A percentile compares a stretch with the other conserved stretches of the same genome.
phyloP scores from a whole-genome alignment of 2,113 vertebrate genomes.

The Chlorodrepanis virens region DNA sequence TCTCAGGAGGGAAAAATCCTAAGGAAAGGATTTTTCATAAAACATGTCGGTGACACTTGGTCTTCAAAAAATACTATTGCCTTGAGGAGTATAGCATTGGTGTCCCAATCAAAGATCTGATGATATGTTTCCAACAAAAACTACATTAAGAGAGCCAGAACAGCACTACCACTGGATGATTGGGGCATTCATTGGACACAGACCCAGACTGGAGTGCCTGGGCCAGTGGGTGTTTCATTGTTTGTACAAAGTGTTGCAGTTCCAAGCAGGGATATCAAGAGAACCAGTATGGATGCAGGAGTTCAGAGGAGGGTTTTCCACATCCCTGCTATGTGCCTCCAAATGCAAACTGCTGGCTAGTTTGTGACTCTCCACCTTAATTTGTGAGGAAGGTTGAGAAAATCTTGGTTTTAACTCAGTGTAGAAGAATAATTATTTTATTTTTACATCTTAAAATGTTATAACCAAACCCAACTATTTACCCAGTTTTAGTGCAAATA shows the following conservation, averaged over 20 bases:
- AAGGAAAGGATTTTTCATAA: too few relatives aligned
- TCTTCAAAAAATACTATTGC: not conserved
- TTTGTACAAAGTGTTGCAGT: not conserved
- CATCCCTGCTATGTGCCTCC: fast-evolving
- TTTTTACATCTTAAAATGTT: not conserved
- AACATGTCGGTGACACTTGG: too few relatives aligned
- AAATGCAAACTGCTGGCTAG: not conserved
- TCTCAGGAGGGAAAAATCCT: too few relatives aligned
- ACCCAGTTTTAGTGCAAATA: not conserved
- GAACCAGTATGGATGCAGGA: not conserved
- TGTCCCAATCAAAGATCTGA: not conserved
- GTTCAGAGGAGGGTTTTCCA: not conserved
- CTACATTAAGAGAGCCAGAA: not conserved
- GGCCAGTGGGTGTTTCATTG: not conserved
- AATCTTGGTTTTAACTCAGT: not conserved
- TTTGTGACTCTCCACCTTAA: not conserved
- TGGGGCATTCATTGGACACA: not conserved
- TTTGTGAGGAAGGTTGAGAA: not conserved
- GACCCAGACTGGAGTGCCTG: not conserved
- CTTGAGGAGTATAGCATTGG: not conserved
- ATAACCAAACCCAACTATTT: not conserved
- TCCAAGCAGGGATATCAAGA: not conserved
- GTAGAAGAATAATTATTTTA: not conserved
- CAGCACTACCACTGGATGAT: not conserved
- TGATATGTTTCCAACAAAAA: not conserved